phyloP scores from a whole-genome alignment of 2,888 invertebrate species.

The Apodemia duryi region DNA sequence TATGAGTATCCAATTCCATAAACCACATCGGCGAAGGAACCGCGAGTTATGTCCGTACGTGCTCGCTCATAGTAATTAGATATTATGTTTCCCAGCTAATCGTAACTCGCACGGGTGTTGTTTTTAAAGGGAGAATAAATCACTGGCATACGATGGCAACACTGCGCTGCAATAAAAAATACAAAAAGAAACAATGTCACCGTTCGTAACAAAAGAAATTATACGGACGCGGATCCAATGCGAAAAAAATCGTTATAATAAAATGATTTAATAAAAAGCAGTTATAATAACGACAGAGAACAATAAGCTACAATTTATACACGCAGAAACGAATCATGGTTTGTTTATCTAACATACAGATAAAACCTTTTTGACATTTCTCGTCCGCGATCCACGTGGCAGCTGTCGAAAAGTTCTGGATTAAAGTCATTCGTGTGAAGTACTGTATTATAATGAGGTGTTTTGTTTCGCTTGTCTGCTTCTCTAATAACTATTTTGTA shows the following conservation, averaged over 20 bases:
- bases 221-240: slow-evolving; percentile 66
- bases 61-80: slow-evolving; percentile 77
- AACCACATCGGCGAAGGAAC: slow-evolving; percentile 74
- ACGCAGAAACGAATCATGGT: slow-evolving; percentile 61
- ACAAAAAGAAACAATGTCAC: slow-evolving; percentile 71
- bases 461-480: slow-evolving; percentile 57
- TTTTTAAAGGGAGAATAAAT: slow-evolving; percentile 78
- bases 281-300: slow-evolving; percentile 70
- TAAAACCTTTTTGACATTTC: slow-evolving; percentile 60
- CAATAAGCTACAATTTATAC: slow-evolving; percentile 61
- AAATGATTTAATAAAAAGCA: slow-evolving; percentile 69
- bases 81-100: slow-evolving; percentile 74
- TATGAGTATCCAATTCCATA: slow-evolving; percentile 78
- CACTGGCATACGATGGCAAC: slow-evolving; percentile 59
- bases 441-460: slow-evolving; percentile 65
- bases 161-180: slow-evolving; percentile 65
- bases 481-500: slow-evolving; percentile 44
- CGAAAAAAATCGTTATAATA: slow-evolving; percentile 75
- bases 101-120: slow-evolving; percentile 77
- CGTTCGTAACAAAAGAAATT: slow-evolving; percentile 75
- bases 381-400: slow-evolving; percentile 45
- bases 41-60: slow-evolving; percentile 75
- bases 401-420: slow-evolving; percentile 66
- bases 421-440: slow-evolving; percentile 60
- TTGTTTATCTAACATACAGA: slow-evolving; percentile 67